These are phyloP conservation scores for Lophotriccus pileatus DNA, from an alignment of 2,797 vertebrate species.

Conservation along the genomic window DNA sequence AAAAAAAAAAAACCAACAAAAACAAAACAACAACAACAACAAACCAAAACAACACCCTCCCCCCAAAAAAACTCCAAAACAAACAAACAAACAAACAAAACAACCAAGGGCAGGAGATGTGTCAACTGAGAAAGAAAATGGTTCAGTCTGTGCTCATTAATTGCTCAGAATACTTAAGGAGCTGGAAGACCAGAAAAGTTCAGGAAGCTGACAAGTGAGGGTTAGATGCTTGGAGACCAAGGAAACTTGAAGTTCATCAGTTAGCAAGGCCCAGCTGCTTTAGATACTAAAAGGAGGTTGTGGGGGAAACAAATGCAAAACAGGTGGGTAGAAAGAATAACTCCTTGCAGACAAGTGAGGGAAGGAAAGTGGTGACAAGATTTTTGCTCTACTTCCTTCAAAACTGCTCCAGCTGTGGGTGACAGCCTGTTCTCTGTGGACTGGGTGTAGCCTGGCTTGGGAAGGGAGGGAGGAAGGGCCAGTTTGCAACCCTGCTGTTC, in stretches of 20 bases:
- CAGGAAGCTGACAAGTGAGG: neutral
- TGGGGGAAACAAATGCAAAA: neutral
- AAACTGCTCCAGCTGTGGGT: neutral
- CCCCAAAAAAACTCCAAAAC: too few relatives aligned
- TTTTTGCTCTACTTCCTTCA: neutral
- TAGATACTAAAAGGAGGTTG: neutral
- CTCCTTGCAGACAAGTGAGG: neutral
- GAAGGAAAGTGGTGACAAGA: neutral
- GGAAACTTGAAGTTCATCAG: neutral
- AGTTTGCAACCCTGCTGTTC: rapidly evolving
- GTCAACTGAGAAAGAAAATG: neutral
- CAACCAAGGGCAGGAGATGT: rapidly evolving
- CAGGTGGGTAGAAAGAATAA: neutral
- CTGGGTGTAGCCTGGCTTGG: neutral
- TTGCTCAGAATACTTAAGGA: neutral
- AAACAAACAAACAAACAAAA: too few relatives aligned
- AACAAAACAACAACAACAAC: too few relatives aligned
- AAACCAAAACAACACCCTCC: too few relatives aligned
- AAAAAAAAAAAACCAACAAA: too few relatives aligned
- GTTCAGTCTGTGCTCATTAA: neutral
- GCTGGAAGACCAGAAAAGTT: neutral
- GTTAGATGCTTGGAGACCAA: rapidly evolving
- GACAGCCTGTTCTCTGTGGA: neutral
- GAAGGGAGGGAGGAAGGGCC: neutral
- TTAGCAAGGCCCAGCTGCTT: neutral